Conservation (phyloP, 64 coral and sea anemone genomes). For the Platygyra sinensis region DNA sequence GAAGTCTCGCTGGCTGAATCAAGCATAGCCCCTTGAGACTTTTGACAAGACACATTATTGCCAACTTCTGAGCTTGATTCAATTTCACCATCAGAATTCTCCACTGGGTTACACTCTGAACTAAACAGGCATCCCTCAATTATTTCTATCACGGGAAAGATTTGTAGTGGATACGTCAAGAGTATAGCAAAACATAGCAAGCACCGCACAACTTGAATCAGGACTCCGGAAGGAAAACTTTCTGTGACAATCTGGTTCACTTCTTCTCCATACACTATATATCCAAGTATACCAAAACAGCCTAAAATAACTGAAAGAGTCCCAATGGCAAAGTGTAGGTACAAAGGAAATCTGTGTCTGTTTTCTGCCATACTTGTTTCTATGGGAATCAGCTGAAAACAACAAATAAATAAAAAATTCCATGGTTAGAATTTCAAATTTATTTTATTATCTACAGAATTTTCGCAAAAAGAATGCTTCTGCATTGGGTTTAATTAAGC, state of each 20-base stretch:
- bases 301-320: constrained; percentile 64
- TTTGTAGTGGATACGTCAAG: constrained; percentile 82
- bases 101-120: constrained; percentile 20
- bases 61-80: constrained; percentile 1
- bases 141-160: constrained; percentile 88
- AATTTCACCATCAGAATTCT: neutral
- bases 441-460: too few relatives aligned
- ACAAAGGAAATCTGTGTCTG: constrained; percentile 65
- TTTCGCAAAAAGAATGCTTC: too few relatives aligned
- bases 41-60: neutral
- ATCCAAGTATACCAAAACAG: constrained; percentile 80
- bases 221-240: constrained; percentile 61
- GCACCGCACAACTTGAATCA: constrained; percentile 54
- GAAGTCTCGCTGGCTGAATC: neutral
- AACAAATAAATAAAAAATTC: neutral
- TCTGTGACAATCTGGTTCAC: constrained; percentile 75
- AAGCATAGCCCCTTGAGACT: neutral
- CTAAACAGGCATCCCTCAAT: constrained; percentile 82
- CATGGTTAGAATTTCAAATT: too few relatives aligned
- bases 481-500: too few relatives aligned
- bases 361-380: constrained; percentile 94
- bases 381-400: constrained; percentile 75
- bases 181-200: constrained; percentile 76
- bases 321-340: constrained; percentile 86
- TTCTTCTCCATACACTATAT: constrained; percentile 79